Percentiles rank a stretch among this genome's conserved stretches.
Evolutionary conservation across 2,888 invertebrate genomes (phyloP).

Genomic region (Cordilura impudica): DNA sequence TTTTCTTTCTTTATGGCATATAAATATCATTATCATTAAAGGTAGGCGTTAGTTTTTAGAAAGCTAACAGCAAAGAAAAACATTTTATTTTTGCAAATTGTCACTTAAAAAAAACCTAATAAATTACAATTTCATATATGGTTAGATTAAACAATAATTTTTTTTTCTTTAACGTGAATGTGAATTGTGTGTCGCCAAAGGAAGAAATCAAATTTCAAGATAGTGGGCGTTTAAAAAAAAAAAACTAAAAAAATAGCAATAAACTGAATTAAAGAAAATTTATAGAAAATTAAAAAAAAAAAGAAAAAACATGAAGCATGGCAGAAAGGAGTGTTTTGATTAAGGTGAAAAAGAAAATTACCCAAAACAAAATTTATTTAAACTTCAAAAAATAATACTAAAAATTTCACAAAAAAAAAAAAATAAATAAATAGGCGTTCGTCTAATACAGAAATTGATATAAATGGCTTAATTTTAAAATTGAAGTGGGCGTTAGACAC

Average conservation of each 20-base stretch:
- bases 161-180: too few species aligned
- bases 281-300: slow-evolving; percentile 4
- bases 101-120: slow-evolving; percentile 11
- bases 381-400: background rate
- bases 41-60: slow-evolving; percentile 39
- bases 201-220: background rate
- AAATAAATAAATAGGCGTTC: too few species aligned
- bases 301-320: too few species aligned
- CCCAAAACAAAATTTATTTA: background rate
- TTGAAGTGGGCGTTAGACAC: background rate
- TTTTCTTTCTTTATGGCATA: slow-evolving; percentile 8
- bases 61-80: slow-evolving; percentile 1
- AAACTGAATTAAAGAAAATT: slow-evolving; percentile 35
- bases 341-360: slow-evolving; percentile 37
- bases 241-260: background rate
- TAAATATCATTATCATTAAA: background rate
- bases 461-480: background rate
- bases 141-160: slow-evolving; percentile 35
- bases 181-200: slow-evolving; percentile 13
- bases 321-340: slow-evolving; percentile 36
- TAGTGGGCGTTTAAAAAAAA: background rate
- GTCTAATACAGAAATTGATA: background rate
- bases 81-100: slow-evolving; percentile 21
- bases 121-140: slow-evolving; percentile 18
- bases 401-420: background rate